Evolutionary conservation across 1,140 invertebrate genomes (phyloP).

Genomic region (Dendroctonus ponderosae): DNA sequence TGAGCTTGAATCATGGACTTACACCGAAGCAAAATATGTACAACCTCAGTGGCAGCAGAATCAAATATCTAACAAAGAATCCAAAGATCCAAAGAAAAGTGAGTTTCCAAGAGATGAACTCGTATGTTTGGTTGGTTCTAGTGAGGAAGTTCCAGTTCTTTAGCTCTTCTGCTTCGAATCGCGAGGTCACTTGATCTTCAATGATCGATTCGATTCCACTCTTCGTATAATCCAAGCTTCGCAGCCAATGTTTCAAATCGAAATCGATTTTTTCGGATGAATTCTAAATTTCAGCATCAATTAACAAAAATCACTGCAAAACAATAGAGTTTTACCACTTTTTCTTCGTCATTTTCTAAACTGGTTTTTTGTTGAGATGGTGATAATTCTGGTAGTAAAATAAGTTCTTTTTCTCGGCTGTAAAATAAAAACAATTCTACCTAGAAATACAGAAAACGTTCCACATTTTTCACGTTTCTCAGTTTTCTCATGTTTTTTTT

Average conservation of each 20-base stretch:
- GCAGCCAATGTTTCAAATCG: conserved; percentile 66
- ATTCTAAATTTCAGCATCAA: conserved; percentile 1
- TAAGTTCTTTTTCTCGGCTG: conserved; percentile 60
- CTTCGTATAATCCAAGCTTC: conserved; percentile 81
- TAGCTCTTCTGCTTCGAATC: conserved; percentile 89
- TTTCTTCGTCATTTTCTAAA: conserved; percentile 35
- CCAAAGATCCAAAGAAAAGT: conserved; percentile 90
- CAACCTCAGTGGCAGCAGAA: conserved; percentile 82
- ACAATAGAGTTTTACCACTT: conserved; percentile 11
- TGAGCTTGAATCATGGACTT: conserved; percentile 52
- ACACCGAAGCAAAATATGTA: conserved; percentile 83
- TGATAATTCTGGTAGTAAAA: conserved; percentile 59
- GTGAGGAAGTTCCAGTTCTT: conserved; percentile 95
- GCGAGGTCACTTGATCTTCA: conserved; percentile 91
- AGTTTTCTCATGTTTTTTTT: no score
- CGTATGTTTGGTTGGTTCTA: conserved; percentile 85
- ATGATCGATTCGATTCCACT: conserved; percentile 91
- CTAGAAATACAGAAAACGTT: no score
- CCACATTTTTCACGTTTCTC: no score
- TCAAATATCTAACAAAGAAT: conserved; percentile 82
- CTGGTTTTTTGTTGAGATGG: conserved; percentile 39
- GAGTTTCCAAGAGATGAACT: conserved; percentile 86
- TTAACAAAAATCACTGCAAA: neutral
- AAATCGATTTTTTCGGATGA: conserved; percentile 60
- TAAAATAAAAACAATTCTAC: conserved; percentile 4